Evolutionary conservation across 2,888 invertebrate species (phyloP).

Genomic region (Thymelicus lineola): DNA sequence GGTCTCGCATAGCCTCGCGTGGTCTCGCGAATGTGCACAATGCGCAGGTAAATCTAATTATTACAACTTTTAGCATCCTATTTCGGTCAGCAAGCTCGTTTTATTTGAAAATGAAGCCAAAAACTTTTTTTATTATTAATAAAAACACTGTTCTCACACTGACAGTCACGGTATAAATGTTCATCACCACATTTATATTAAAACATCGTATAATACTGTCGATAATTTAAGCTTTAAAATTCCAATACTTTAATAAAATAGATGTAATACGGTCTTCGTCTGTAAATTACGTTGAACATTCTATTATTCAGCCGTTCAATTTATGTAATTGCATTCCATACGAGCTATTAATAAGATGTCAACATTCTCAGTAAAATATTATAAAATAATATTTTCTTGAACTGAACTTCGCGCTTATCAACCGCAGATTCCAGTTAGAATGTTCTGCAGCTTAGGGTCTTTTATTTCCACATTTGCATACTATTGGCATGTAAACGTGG

Average conservation of each 20-base stretch:
- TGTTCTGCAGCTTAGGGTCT: constrained; percentile 24
- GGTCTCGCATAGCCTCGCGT: too few relatives aligned
- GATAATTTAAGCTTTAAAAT: too few relatives aligned
- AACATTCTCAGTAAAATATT: constrained; percentile 15
- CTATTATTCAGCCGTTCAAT: constrained; percentile 2
- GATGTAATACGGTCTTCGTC: neutral
- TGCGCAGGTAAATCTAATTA: too few relatives aligned
- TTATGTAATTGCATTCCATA: constrained; percentile 13
- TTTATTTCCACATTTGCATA: constrained; percentile 32
- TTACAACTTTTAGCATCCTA: too few relatives aligned
- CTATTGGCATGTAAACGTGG: constrained; percentile 21
- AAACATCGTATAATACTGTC: too few relatives aligned
- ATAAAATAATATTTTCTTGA: constrained; percentile 13
- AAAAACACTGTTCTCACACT: too few relatives aligned
- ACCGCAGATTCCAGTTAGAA: constrained; percentile 27
- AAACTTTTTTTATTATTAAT: too few relatives aligned
- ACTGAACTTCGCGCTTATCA: constrained; percentile 26
- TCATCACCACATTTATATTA: too few relatives aligned
- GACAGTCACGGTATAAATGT: too few relatives aligned
- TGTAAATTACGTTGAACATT: neutral
- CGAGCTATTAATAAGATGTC: constrained; percentile 29
- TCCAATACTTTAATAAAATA: neutral
- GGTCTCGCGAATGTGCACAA: too few relatives aligned
- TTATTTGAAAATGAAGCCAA: too few relatives aligned
- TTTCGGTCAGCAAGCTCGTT: too few relatives aligned